These are phyloP conservation scores for Drosophila multiciliata DNA, from an alignment of 2,888 invertebrate species.

Conservation along the genomic window DNA sequence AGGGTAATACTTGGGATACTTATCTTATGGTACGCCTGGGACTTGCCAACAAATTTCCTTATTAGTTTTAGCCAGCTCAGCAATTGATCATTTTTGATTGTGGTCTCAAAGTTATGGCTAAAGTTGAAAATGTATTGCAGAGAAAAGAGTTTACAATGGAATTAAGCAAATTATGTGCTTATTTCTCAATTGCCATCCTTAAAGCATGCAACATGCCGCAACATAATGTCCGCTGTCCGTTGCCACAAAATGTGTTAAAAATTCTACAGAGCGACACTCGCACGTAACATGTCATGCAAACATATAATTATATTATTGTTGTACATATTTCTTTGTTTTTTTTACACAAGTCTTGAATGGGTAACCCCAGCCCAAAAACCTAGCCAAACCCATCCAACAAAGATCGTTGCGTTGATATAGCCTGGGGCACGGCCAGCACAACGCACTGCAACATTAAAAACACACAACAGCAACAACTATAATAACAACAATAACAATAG, in stretches of 20 bases:
- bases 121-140: conserved; percentile 46
- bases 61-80: conserved; percentile 23
- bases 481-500: conserved; percentile 32
- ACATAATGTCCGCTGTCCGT: background rate
- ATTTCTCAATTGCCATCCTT: background rate
- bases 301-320: conserved; percentile 74
- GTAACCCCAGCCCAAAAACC: conserved; percentile 28
- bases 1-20: conserved; percentile 18
- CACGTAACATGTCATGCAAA: conserved; percentile 74
- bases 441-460: conserved; percentile 34
- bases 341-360: conserved; percentile 13
- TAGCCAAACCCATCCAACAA: conserved; percentile 40
- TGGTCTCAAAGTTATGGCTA: conserved; percentile 37
- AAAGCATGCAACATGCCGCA: background rate
- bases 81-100: conserved; percentile 37
- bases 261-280: conserved; percentile 56
- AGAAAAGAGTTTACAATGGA: background rate
- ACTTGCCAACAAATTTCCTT: conserved; percentile 1
- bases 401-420: conserved; percentile 64
- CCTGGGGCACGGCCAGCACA: conserved; percentile 27
- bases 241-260: conserved; percentile 58
- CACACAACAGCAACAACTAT: conserved; percentile 27
- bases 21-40: conserved; percentile 10
- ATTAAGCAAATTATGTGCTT: background rate
- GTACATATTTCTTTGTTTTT: conserved; percentile 50